phyloP scores from a whole-genome alignment of 2,888 invertebrate species.

The Nudaria mundana region DNA sequence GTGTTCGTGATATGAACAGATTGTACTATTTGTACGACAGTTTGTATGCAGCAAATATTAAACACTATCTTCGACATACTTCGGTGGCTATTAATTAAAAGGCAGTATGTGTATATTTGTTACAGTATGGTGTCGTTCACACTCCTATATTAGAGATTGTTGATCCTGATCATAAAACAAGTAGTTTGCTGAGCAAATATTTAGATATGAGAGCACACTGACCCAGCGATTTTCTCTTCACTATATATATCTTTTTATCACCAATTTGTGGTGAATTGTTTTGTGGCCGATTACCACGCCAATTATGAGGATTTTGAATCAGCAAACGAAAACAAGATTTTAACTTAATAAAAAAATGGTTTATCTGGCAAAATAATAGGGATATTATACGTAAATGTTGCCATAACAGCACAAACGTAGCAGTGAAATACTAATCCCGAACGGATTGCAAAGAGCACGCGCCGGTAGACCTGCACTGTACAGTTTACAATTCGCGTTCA shows the following conservation, averaged over 20 bases:
- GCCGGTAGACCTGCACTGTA: conserved; percentile 48
- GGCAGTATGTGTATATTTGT: no score
- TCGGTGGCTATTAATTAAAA: conserved; percentile 47
- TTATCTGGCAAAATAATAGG: conserved; percentile 54
- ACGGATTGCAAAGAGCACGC: conserved; percentile 59
- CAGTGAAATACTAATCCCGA: conserved; percentile 63
- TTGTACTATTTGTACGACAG: conserved; percentile 28
- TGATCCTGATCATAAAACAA: conserved; percentile 70
- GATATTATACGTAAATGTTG: conserved; percentile 52
- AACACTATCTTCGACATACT: conserved; percentile 41
- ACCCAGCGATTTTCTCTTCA: conserved; percentile 67
- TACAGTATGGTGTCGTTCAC: conserved; percentile 38
- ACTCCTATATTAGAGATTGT: conserved; percentile 54
- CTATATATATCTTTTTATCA: conserved; percentile 58
- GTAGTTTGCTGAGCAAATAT: conserved; percentile 74
- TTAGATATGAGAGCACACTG: conserved; percentile 57
- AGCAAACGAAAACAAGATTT: no score
- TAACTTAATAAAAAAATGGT: no score
- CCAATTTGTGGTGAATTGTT: conserved; percentile 67
- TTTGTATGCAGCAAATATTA: conserved; percentile 29
- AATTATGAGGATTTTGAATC: no score
- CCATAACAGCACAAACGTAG: conserved; percentile 62
- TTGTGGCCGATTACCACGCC: no score
- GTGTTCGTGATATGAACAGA: conserved; percentile 21
- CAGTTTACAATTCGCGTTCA: conserved; percentile 66